Evolutionary conservation across 2,888 invertebrate species (phyloP).

Genomic region (Plusia festucae): DNA sequence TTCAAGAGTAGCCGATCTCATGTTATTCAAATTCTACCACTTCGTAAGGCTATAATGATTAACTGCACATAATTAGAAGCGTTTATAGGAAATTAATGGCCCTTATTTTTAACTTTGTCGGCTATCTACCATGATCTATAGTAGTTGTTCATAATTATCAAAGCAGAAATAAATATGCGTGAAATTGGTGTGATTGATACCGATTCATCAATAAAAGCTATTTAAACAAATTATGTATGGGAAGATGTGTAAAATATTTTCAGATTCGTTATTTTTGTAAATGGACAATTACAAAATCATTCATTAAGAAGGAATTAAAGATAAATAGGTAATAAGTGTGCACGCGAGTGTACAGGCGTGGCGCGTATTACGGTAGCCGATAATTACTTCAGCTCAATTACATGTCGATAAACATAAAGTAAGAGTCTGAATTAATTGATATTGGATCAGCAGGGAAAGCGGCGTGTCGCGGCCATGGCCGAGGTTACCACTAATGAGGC

Average conservation of each 20-base stretch:
- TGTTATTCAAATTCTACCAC: conserved; percentile 53
- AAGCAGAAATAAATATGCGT: conserved; percentile 12
- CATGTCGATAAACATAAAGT: conserved; percentile 63
- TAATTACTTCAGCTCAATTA: conserved; percentile 61
- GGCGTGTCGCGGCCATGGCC: conserved; percentile 40
- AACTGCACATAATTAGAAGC: conserved; percentile 36
- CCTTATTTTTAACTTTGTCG: conserved; percentile 40
- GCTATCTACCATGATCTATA: conserved; percentile 12
- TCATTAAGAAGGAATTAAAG: conserved; percentile 28
- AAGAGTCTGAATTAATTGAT: conserved; percentile 63
- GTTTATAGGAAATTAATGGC: conserved; percentile 46
- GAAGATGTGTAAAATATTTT: not conserved
- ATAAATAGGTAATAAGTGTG: conserved; percentile 38
- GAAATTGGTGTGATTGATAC: conserved; percentile 9
- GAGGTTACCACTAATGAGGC: conserved; percentile 48
- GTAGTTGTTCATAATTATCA: conserved; percentile 17
- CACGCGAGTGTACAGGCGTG: conserved; percentile 48
- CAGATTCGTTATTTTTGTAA: not conserved
- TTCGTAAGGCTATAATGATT: conserved; percentile 42
- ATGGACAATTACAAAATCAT: not conserved
- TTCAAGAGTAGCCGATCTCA: conserved; percentile 35
- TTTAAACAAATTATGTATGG: not conserved
- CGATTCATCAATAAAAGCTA: not conserved
- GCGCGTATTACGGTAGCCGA: conserved; percentile 48
- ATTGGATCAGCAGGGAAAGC: conserved; percentile 62